These are phyloP conservation scores for Phalacrocorax carbo DNA, from an alignment of 2,113 vertebrate genomes.

Conservation along the genomic window DNA sequence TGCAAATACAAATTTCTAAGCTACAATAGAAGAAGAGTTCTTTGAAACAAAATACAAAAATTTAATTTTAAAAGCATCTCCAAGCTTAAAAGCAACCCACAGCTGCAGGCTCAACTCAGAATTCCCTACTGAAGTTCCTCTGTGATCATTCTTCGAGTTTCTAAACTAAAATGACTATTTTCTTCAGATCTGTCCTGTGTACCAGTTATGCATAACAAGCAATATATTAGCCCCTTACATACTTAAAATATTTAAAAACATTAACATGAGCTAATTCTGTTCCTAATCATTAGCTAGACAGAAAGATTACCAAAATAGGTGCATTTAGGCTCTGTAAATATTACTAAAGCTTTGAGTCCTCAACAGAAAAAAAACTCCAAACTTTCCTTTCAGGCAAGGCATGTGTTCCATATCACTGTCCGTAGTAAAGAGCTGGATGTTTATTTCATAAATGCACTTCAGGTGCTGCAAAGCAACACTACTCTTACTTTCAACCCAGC, in stretches of 20 bases:
- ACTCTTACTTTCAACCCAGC: not conserved
- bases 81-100: not conserved
- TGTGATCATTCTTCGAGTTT: not conserved
- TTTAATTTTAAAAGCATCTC: not conserved
- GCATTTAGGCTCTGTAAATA: not conserved
- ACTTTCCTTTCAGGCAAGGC: not conserved
- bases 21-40: not conserved
- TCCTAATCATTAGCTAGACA: not conserved
- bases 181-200: not conserved
- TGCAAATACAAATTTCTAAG: not conserved
- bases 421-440: fast-evolving
- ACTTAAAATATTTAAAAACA: not conserved
- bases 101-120: not conserved
- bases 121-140: not conserved
- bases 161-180: not conserved
- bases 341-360: not conserved
- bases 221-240: not conserved
- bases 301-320: not conserved
- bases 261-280: not conserved
- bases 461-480: not conserved
- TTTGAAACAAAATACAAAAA: not conserved
- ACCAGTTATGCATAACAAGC: not conserved
- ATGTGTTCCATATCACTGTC: fast-evolving
- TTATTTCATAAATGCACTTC: not conserved
- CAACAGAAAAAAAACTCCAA: not conserved